phyloP scores from a whole-genome alignment of 1,140 invertebrate genomes.

The Venturia canescens region DNA sequence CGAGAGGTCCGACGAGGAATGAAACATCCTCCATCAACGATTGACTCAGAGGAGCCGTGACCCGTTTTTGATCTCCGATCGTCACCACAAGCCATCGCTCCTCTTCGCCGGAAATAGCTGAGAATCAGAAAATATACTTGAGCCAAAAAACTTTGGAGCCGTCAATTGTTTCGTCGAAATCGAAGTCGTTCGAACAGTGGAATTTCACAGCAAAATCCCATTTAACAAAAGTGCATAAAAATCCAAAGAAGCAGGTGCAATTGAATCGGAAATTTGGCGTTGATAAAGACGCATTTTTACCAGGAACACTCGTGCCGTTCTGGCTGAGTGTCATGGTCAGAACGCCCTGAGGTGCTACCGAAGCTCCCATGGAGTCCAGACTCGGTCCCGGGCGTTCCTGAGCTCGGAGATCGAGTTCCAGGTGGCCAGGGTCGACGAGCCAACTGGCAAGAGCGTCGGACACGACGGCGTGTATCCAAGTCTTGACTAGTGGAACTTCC shows the following conservation, averaged over 20 bases:
- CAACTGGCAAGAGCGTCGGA: slow-evolving; percentile 78
- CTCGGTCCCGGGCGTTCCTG: slow-evolving; percentile 72
- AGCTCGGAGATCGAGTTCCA: slow-evolving; percentile 75
- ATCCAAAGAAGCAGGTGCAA: no score
- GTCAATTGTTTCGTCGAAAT: no score
- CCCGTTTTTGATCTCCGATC: slow-evolving; percentile 74
- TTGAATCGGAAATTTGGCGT: no score
- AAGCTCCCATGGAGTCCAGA: slow-evolving; percentile 60
- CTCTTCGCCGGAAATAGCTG: slow-evolving; percentile 66
- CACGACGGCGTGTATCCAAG: slow-evolving; percentile 79
- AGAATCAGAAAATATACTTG: neutral
- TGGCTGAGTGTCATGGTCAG: slow-evolving; percentile 73
- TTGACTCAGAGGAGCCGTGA: slow-evolving; percentile 70
- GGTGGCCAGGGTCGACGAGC: slow-evolving; percentile 78
- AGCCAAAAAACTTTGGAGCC: slow-evolving; percentile 20
- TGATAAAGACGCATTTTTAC: slow-evolving; percentile 45
- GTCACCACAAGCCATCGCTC: slow-evolving; percentile 73
- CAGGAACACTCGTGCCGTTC: slow-evolving; percentile 58
- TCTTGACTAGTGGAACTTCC: slow-evolving; percentile 79
- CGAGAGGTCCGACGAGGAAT: slow-evolving; percentile 76
- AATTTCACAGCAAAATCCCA: no score
- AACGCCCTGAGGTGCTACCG: slow-evolving; percentile 75
- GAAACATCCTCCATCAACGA: slow-evolving; percentile 77
- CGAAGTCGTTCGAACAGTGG: no score
- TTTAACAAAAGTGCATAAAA: no score